phyloP scores from a whole-genome alignment of 2,113 vertebrate genomes.

The Macroglossus sobrinus region DNA sequence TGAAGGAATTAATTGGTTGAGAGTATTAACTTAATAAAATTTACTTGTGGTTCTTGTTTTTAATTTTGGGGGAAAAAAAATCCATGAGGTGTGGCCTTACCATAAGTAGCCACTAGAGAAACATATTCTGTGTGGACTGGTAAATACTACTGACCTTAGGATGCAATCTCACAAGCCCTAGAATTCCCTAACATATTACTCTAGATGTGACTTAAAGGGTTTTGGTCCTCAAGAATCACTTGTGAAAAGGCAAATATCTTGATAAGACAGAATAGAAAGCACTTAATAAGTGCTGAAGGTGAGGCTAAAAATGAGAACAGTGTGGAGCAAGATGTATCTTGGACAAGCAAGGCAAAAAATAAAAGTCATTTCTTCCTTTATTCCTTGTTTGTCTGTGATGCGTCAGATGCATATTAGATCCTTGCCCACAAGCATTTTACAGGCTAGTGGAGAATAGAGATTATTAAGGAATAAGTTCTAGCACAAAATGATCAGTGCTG shows the following conservation, averaged over 20 bases:
- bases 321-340: background rate
- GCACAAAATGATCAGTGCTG: background rate
- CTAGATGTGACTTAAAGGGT: background rate
- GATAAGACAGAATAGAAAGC: background rate
- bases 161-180: background rate
- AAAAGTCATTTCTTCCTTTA: background rate
- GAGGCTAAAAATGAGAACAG: background rate
- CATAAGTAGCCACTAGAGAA: background rate
- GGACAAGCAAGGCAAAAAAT: background rate
- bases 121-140: background rate
- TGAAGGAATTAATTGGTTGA: background rate
- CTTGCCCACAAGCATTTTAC: background rate
- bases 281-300: background rate
- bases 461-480: background rate
- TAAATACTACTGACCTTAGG: background rate
- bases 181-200: background rate
- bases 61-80: background rate
- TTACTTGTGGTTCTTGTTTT: background rate
- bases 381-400: fast-evolving
- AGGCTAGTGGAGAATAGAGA: background rate
- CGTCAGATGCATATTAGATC: background rate
- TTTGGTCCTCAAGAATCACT: background rate
- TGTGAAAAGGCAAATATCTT: background rate
- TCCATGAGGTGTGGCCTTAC: background rate
- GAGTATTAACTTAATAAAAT: background rate